Base-by-base conservation (phyloP, 2,113 vertebrate species). In the Hyla sarda region DNA sequence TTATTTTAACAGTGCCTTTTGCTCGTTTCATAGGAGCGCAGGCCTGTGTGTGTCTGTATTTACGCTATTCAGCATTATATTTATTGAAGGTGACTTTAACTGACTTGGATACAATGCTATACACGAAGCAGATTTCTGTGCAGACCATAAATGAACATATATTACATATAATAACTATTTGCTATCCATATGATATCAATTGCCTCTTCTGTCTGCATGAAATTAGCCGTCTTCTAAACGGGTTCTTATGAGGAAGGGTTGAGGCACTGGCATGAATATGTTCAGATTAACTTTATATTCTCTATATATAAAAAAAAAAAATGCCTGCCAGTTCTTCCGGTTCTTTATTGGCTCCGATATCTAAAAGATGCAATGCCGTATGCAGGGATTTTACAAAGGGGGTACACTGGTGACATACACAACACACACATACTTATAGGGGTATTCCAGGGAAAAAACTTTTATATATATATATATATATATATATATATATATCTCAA, bases 51-150 rank as follows among this genome's bases (percentile, higher is more conserved):
- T 21, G 17, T 71, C 32, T 71, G 67, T 41, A 30, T 71, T 71
- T 71, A 71, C 10, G 32, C 67, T 71, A 34, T 71, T 21, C 67
- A 41, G 34, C 7, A 41, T 71, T 23, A 41, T 37, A 71, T 71
- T 71, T 41, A 71, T 71, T 71, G 67, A 41, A 71, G 34, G 41
- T 71, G 67, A 71, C 67, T 37, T 21, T 71, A 71, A 71, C 67
- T 71, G 67, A 71, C 67, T 71, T 34, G 41, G 67, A 71, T 71
- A 71, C 67, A 32, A 71, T 9, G 34, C 67, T 41, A 37, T 41
- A 71, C 34, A 71, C 41, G 34, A 71, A 71, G 67, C 67, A 71
- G 65, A 69, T 34, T 69, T 67, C 62, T 67, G 62, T 17, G 14
- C 16, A 67, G 30, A 69, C 14, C 67, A 71, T 37, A 41, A 41